Evolutionary conservation across 2,113 vertebrate species (phyloP).

Genomic region (Pyxicephalus adspersus): DNA sequence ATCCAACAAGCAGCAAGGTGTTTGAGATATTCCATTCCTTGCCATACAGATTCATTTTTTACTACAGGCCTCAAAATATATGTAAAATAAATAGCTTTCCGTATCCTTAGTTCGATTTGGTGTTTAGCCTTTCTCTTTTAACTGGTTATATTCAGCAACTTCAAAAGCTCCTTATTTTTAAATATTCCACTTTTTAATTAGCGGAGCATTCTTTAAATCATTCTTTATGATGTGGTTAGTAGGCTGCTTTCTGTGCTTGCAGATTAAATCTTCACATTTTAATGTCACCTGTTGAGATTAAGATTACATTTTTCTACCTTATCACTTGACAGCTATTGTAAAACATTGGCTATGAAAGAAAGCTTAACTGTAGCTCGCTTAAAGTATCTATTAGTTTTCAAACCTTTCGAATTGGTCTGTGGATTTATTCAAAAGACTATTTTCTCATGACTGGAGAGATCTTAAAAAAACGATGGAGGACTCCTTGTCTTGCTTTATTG

Average conservation of each 20-base stretch:
- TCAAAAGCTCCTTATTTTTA: no score
- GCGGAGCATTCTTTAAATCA: no score
- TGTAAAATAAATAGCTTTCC: no score
- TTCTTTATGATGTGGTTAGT: not conserved
- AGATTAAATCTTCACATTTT: conserved; percentile 44
- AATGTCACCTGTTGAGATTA: conserved; percentile 14
- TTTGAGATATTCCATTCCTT: no score
- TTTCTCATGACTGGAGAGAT: conserved; percentile 50
- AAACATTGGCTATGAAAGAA: conserved; percentile 2
- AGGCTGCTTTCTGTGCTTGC: conserved; percentile 7
- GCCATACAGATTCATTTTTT: no score
- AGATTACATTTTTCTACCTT: not conserved
- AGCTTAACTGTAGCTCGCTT: conserved; percentile 9
- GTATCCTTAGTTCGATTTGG: no score
- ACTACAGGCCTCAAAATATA: no score
- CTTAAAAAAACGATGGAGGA: conserved; percentile 53
- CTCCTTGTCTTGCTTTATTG: conserved; percentile 42
- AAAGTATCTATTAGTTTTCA: conserved; percentile 56
- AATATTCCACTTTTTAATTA: no score
- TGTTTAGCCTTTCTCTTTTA: no score
- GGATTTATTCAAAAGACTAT: conserved; percentile 46
- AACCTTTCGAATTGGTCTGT: conserved; percentile 38
- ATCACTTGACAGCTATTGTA: conserved; percentile 4
- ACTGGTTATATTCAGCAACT: no score
- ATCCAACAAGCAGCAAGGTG: no score